A percentile compares a stretch with the other conserved stretches of the same genome.
Evolutionary conservation across 2,113 vertebrate species (phyloP).

Genomic region (Sylvicapra grimmia): DNA sequence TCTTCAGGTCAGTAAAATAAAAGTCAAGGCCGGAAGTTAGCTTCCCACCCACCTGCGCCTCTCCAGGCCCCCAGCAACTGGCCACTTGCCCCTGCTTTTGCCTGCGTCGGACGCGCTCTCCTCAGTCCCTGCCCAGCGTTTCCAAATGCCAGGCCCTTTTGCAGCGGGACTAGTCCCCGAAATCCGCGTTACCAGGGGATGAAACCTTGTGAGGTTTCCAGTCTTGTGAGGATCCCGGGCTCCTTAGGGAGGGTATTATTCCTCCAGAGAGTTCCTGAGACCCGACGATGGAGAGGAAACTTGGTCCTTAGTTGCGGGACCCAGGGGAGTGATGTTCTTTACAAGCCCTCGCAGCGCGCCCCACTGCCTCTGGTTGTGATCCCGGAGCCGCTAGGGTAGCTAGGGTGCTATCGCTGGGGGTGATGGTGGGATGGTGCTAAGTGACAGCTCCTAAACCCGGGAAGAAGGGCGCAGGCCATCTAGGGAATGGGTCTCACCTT

Average conservation of each 20-base stretch:
- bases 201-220: not conserved
- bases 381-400: not conserved
- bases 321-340: not conserved
- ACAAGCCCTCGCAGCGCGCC: not conserved
- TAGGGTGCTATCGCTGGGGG: not conserved
- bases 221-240: not conserved
- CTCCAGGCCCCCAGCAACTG: not conserved
- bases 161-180: not conserved
- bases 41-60: not conserved
- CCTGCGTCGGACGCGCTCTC: accelerated
- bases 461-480: not conserved
- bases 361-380: not conserved
- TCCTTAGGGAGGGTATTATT: not conserved
- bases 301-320: not conserved
- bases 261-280: not conserved
- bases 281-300: not conserved
- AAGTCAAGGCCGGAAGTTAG: not conserved
- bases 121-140: not conserved
- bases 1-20: not conserved
- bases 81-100: accelerated
- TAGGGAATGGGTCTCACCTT: slow-evolving; percentile 79
- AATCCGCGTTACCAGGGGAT: not conserved
- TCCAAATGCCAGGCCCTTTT: not conserved
- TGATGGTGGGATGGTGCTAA: not conserved
- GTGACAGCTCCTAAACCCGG: not conserved